A percentile compares a stretch with the other conserved stretches of the same genome.
These are phyloP conservation scores for Pollenia angustigena DNA, from an alignment of 2,888 invertebrate species.

Conservation along the genomic window DNA sequence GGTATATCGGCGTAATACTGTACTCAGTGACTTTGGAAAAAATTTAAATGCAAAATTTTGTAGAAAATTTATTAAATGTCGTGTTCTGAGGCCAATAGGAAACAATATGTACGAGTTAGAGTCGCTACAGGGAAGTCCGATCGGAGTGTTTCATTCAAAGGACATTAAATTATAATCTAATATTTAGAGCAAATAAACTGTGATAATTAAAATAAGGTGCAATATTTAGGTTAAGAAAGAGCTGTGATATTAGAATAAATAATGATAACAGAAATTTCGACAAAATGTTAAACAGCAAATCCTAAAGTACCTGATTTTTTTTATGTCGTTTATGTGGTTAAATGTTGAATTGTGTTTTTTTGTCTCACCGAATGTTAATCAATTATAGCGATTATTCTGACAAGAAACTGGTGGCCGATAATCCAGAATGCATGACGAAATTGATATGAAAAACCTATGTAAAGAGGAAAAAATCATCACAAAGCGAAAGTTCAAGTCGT, in stretches of 20 bases:
- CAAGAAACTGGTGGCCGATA: too few species aligned
- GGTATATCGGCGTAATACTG: neutral
- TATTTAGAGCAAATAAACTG: neutral
- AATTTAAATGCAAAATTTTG: neutral
- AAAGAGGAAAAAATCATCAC: too few species aligned
- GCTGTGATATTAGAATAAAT: slow-evolving; percentile 6
- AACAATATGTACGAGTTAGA: neutral
- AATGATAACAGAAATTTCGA: neutral
- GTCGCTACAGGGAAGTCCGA: neutral
- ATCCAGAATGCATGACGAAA: too few species aligned
- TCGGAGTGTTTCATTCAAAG: neutral
- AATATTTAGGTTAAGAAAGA: neutral
- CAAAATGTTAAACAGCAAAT: neutral
- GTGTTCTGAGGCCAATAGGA: neutral
- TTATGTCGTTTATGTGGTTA: neutral
- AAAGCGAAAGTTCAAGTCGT: too few species aligned
- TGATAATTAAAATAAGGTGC: neutral
- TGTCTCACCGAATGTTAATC: neutral
- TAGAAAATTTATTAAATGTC: neutral
- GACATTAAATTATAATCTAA: slow-evolving; percentile 3
- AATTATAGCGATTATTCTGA: neutral
- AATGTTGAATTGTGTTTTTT: neutral
- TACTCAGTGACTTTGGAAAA: neutral
- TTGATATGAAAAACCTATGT: too few species aligned
- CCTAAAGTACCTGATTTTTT: neutral